Evolutionary conservation across 2,113 vertebrate genomes (phyloP), one percentile per base, ranked within the genome.

Genomic region (Zootoca vivipara): DNA sequence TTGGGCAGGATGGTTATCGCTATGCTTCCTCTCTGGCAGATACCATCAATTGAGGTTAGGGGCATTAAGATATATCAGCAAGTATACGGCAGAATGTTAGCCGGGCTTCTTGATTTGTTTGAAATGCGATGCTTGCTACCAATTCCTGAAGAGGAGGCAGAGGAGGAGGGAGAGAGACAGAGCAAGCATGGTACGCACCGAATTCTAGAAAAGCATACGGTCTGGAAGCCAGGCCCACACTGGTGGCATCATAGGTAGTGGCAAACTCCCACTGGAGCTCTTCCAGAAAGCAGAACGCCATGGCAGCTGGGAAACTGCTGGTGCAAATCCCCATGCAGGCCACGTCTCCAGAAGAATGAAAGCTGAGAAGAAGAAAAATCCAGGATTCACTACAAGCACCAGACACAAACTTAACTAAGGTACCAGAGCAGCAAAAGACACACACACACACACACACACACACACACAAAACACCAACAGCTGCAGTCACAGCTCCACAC

Each of bases 271-370:
- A 98, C 77, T 96, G 97, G 86, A 99, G 95, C 89, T 98, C 98
- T 92, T 99, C 98, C 92, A 99, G 95, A 96, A 99, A 99, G 96
- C 98, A 98, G 96, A 99, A 99, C 65, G 98, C 98, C 95, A 98
- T 97, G 94, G 98, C 95, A 10, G 97, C 95, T 1, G 98, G 98
- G 92, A 97, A 98, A 93, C 87, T 97, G 93, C 90, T 96, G 93
- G 97, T 97, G 93, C 98, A 99, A 96, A 99, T 98, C 7, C 96
- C 97, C 98, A 99, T 96, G 96, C 98, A 99, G 95, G 98, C 98
- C 75, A 99, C 95, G 87, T 97, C 98, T 65, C 98, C 97, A 1
- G 95, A 96, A 8, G 97, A 98, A 85, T 97, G 95, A 90, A 99
- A 98, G 92, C 98, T 99, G 95, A 87, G 96, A 96, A 64, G 86